phyloP scores from a whole-genome alignment of 2,888 invertebrate species.

The Selenia dentaria region DNA sequence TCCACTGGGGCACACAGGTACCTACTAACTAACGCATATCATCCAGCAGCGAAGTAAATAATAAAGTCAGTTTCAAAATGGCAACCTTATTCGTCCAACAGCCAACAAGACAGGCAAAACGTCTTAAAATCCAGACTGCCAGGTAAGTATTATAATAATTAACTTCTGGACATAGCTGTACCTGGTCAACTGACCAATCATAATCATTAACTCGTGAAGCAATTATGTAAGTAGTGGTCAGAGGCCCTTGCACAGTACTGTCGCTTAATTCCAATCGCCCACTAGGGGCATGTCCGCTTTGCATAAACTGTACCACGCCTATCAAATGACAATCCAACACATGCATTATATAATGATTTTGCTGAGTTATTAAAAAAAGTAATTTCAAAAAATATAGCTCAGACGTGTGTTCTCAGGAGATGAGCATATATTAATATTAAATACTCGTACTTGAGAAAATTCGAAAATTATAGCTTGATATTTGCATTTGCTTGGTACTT shows the following conservation, averaged over 20 bases:
- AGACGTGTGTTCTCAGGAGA: slow-evolving; percentile 32
- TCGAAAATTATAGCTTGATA: slow-evolving; percentile 23
- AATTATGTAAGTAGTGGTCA: slow-evolving; percentile 66
- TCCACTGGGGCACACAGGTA: too few species aligned
- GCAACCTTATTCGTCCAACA: slow-evolving; percentile 7
- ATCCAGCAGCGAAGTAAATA: too few species aligned
- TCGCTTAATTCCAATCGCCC: slow-evolving; percentile 14
- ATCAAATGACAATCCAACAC: slow-evolving; percentile 52
- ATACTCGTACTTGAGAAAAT: slow-evolving; percentile 29
- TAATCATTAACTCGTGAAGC: slow-evolving; percentile 59
- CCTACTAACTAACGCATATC: too few species aligned
- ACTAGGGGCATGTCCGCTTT: slow-evolving; percentile 38
- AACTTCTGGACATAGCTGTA: slow-evolving; percentile 7
- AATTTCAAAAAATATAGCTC: slow-evolving; percentile 43
- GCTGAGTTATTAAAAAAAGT: slow-evolving; percentile 44
- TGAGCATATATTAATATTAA: slow-evolving; percentile 40
- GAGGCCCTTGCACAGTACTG: slow-evolving; percentile 34
- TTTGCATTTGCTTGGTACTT: slow-evolving; percentile 1
- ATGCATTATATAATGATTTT: slow-evolving; percentile 40
- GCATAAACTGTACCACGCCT: slow-evolving; percentile 69
- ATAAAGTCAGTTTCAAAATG: slow-evolving; percentile 9
- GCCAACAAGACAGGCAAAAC: slow-evolving; percentile 4
- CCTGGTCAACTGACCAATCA: slow-evolving; percentile 47
- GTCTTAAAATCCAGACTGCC: slow-evolving; percentile 1
- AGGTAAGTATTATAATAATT: slow-evolving; percentile 8